These are phyloP conservation scores for Synanthedon tipuliformis DNA, from an alignment of 2,888 invertebrate genomes.

Conservation along the genomic window DNA sequence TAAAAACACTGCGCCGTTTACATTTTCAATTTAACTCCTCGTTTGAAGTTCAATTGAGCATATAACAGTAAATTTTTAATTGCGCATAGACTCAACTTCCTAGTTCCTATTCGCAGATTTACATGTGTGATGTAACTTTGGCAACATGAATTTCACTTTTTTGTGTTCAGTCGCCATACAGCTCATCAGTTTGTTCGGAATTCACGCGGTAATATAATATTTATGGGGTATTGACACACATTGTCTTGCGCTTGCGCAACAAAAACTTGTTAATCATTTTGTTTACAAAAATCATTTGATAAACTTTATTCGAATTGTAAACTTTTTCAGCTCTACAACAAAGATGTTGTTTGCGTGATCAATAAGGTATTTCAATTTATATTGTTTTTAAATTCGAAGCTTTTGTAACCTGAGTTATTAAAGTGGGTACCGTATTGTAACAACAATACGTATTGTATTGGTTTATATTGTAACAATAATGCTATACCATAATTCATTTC, in stretches of 20 bases:
- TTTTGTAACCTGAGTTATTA: too few relatives aligned
- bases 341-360: constrained; percentile 41
- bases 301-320: not conserved
- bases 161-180: constrained; percentile 33
- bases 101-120: constrained; percentile 20
- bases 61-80: constrained; percentile 2
- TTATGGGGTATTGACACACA: not conserved
- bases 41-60: constrained; percentile 4
- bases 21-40: constrained; percentile 4
- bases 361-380: constrained; percentile 29
- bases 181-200: constrained; percentile 20
- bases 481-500: too few relatives aligned
- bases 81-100: constrained; percentile 11
- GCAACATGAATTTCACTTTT: constrained; percentile 45
- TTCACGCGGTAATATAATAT: constrained; percentile 37
- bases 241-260: not conserved
- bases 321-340: constrained; percentile 44
- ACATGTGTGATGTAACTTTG: constrained; percentile 28
- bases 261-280: not conserved
- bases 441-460: too few relatives aligned
- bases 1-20: not conserved
- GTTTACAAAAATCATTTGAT: not conserved
- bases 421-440: too few relatives aligned
- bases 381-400: too few relatives aligned
- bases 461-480: too few relatives aligned